Base-by-base conservation (phyloP, 2,888 invertebrate genomes). In the Agrenia bidenticulata region DNA sequence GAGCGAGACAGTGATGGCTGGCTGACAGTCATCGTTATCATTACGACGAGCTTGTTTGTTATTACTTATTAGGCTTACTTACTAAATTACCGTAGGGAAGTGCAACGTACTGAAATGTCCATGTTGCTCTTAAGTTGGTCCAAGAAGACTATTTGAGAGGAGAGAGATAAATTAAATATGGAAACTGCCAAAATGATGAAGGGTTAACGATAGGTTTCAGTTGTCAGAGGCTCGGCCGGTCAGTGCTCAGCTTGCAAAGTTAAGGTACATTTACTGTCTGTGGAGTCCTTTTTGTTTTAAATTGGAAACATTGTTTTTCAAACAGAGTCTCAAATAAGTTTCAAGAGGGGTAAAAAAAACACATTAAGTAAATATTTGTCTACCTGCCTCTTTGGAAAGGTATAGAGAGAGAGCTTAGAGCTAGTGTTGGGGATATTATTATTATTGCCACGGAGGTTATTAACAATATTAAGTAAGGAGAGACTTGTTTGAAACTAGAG, bases 111-210 rank as follows among this genome's bases (percentile, higher is more conserved):
- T 49, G 51, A 5, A 17, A 15, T 24, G 51, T 17, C 9, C 21
- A 7, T 23, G 51, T 51, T 17, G 15, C 9, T 11, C 9, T 11
- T 17, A 9, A 11, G 17, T 21, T 51, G 24, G 17, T 15, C 17
- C 32, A 45, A 45, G 45, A 45, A 17, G 45, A 45, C 15, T 17
- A 45, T 45, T 45, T 17, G 45, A 57, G 21, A 57, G 64, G 62
- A 50, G 59, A 69, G 49, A 67, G 50, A 67, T 70, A 70, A 70
- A 70, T 70, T 70, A 70, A 66, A 67, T 66, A 62, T 68, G 68
- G 63, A 63, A 66, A 64, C 64, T 68, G 66, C 64, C 71, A 68
- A 65, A 63, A 61, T 61, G 65, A 63, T 61, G 61, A 63, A 64
- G 60, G 53, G 56, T 55, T 64, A 67, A 67, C 60, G 67, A 63